Percentiles rank a stretch among this genome's conserved stretches.
Evolutionary conservation across 1,140 invertebrate species (phyloP).

Genomic region (Ptiloglossa arizonensis): DNA sequence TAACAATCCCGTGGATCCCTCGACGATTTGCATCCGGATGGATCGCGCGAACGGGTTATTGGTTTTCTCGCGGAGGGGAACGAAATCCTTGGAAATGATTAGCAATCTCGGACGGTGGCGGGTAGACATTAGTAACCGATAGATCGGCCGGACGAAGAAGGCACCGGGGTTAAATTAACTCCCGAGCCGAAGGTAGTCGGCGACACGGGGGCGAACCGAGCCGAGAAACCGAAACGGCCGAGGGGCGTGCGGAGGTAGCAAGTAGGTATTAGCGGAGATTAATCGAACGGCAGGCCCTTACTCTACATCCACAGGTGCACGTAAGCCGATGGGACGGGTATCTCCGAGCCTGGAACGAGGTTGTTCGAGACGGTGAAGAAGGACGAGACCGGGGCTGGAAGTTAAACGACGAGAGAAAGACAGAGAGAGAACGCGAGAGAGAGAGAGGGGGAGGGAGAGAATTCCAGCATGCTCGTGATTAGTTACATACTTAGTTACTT

Average conservation of each 20-base stretch:
- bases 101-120: constrained; percentile 58
- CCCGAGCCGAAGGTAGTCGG: constrained; percentile 43
- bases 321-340: constrained; percentile 46
- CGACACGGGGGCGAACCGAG: constrained; percentile 59
- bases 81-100: constrained; percentile 70
- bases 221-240: constrained; percentile 53
- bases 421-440: constrained; percentile 43
- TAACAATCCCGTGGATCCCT: background rate
- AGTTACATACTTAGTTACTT: constrained; percentile 73
- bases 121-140: constrained; percentile 69
- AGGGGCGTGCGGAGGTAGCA: constrained; percentile 66
- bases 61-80: constrained; percentile 51
- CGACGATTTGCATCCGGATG: background rate
- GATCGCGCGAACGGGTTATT: constrained; percentile 21
- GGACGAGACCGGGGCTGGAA: constrained; percentile 36
- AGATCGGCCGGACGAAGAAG: constrained; percentile 60
- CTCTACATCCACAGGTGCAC: constrained; percentile 56
- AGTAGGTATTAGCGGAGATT: constrained; percentile 74
- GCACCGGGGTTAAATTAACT: constrained; percentile 69
- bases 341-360: constrained; percentile 28
- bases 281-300: constrained; percentile 65
- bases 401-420: constrained; percentile 39
- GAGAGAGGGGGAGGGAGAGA: too few species aligned
- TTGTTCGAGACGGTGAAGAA: constrained; percentile 38
- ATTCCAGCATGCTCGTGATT: constrained; percentile 61